Evolutionary conservation across 2,797 vertebrate genomes (phyloP), one percentile per base, ranked within the genome.

Genomic region (Chaenodraco wilsoni): DNA sequence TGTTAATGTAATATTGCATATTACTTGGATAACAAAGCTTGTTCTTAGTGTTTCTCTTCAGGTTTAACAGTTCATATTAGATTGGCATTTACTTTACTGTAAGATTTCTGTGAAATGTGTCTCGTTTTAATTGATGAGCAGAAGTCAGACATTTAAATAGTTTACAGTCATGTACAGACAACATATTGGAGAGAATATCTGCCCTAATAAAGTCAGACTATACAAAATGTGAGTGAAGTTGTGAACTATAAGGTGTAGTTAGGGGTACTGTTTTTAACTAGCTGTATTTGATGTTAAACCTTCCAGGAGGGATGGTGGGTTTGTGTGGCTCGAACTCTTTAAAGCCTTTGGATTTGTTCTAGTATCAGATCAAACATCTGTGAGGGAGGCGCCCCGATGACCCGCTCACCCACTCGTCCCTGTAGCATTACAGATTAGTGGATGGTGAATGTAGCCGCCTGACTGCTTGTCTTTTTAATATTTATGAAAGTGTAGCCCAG

Each of bases 361-460:
- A 46, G 27, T 54, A n/a, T 65, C 40, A 27, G 49, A 40, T 65
- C 45, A 56, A 66, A 50, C 60, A 19, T 19, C 43, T 63, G 61
- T 63, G 59, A 63, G 59, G 49, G 41, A 19, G 45, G 54, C 27
- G 31, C 50, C 11, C 13, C 1, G 33, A 33, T 77, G 69, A 46
- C 49, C 70, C 17, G 13, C 19, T 54, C 52, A 74, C 75, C 60
- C 72, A 75, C 61, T 67, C 57, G 46, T 56, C 52, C 54, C 59
- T 46, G 50, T 43, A 65, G 45, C 27, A 33, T 61, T 72, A 33
- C 17, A 75, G 9, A 49, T 41, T 33, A 31, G 50, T 60, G 10
- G n/a, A 15, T 44, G 45, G 10, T 70, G 48, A 65, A 58, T 58
- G 33, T 23, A 63, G 50, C 61, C 61, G 21, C 33, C 70, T 66